Percentiles rank a stretch among this genome's conserved stretches.
Evolutionary conservation across 1,140 invertebrate genomes (phyloP).

Genomic region (Phthorimaea operculella): DNA sequence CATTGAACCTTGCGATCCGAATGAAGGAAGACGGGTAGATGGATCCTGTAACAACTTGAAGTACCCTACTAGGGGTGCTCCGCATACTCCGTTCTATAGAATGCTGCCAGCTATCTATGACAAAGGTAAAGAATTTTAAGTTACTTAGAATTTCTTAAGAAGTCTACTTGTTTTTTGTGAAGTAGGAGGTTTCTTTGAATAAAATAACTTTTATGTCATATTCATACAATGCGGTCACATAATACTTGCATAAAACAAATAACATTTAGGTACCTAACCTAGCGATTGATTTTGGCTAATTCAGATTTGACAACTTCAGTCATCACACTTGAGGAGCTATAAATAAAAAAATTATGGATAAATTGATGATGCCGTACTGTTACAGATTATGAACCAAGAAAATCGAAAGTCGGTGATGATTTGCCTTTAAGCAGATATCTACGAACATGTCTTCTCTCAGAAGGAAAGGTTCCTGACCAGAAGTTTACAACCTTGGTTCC

Average conservation of each 20-base stretch:
- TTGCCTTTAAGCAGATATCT: conserved; percentile 22
- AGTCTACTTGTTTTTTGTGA: background rate
- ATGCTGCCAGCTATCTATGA: conserved; percentile 16
- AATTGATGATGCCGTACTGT: no score
- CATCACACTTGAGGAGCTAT: no score
- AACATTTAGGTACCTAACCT: background rate
- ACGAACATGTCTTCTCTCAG: conserved; percentile 29
- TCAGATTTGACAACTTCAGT: no score
- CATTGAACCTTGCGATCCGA: conserved; percentile 24
- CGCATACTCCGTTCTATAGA: conserved; percentile 21
- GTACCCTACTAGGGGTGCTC: conserved; percentile 25
- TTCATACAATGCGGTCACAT: background rate
- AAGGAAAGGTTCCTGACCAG: conserved; percentile 30
- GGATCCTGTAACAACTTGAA: conserved; percentile 39
- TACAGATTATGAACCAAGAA: conserved; percentile 20
- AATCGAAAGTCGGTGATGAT: conserved; percentile 11
- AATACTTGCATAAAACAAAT: no score
- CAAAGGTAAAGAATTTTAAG: conserved; percentile 21
- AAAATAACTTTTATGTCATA: no score
- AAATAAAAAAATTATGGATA: no score
- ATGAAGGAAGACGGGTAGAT: conserved; percentile 32
- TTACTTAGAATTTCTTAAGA: no score
- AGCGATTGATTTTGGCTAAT: no score
- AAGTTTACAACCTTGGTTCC: conserved; percentile 31
- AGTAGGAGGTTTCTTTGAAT: background rate